A percentile compares a stretch with the other conserved stretches of the same genome.
Conservation (phyloP, 2,888 invertebrate genomes). For the Chalcosyrphus nemorum region DNA sequence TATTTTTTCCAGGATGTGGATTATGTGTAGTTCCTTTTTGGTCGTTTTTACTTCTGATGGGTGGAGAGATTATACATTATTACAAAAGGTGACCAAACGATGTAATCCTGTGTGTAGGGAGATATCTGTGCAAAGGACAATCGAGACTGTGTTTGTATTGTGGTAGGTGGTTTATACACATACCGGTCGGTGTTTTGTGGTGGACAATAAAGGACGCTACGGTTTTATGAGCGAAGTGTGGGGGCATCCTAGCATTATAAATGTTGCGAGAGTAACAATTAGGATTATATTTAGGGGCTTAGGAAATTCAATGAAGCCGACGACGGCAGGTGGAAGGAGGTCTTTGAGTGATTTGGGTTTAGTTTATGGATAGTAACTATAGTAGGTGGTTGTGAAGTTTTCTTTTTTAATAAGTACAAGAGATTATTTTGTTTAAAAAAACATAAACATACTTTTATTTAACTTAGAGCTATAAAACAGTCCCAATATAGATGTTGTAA, state of each 20-base stretch:
- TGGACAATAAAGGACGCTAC: neutral
- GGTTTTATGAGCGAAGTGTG: too few relatives aligned
- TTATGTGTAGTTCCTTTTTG: conserved; percentile 51
- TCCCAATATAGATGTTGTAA: too few relatives aligned
- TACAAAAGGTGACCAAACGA: conserved; percentile 64
- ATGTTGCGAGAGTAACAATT: conserved; percentile 44
- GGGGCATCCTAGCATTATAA: conserved; percentile 24
- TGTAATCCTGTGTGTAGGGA: conserved; percentile 57
- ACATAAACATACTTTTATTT: too few relatives aligned
- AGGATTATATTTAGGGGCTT: conserved; percentile 38
- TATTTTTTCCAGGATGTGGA: conserved; percentile 57
- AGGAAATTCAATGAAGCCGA: conserved; percentile 30
- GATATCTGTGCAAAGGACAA: conserved; percentile 23
- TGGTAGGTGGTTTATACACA: conserved; percentile 14
- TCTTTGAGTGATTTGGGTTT: neutral
- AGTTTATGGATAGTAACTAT: neutral
- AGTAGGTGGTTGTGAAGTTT: neutral
- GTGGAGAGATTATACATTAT: conserved; percentile 54
- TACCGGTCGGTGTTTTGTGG: conserved; percentile 7
- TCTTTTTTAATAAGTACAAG: too few relatives aligned
- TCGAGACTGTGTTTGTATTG: conserved; percentile 45
- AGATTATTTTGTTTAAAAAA: too few relatives aligned
- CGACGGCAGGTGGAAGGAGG: neutral
- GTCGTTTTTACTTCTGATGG: conserved; percentile 7
- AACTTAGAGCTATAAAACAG: too few relatives aligned